Evolutionary conservation across 64 coral and sea anemone species (phyloP), one percentile per base, ranked within the genome.

Genomic region (Montipora efflorescens): DNA sequence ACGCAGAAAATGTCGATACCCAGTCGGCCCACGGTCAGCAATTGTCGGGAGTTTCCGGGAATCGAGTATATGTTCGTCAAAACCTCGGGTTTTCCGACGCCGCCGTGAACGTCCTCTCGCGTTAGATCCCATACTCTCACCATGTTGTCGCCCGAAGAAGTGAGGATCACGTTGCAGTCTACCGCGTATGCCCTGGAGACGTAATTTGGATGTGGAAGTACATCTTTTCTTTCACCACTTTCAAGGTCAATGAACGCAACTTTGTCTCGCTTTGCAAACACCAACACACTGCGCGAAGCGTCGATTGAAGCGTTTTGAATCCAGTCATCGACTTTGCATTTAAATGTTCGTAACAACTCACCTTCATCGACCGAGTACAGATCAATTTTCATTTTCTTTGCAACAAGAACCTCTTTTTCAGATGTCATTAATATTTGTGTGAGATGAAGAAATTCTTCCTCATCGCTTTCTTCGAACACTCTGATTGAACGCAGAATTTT

Each of bases 361-460:
- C 93, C 95, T 7, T 79, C 74, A 23, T 88, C 86, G 0, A 97
- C 72, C 46, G 89, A 67, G 48, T 94, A 97, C 55, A 97, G 52
- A 15, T 94, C 95, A 71, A 97, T 87, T 44, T 89, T 91, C 89
- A 94, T 91, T 66, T 97, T 97, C 88, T 97, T 97, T 13, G 92
- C 95, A 47, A 97, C 93, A 13, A 97, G 58, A 16, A 97, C 88
- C 71, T 97, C 92, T 7, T 71, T 59, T 66, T 91, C 77, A 45
- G 80, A 82, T 82, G 79, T 91, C 95, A 97, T 94, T 7, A 82
- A n/a, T 70, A 97, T 83, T 55, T 97, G 86, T 6, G 95, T 97
- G 20, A 97, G 67, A 88, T 97, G 87, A 47, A 97, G 95, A 68
- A 97, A 94, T 11, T 84, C 73, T 20, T 97, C 95, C 49, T 97